phyloP scores from a whole-genome alignment of 2,888 invertebrate genomes.

The Petrophora chlorosata region DNA sequence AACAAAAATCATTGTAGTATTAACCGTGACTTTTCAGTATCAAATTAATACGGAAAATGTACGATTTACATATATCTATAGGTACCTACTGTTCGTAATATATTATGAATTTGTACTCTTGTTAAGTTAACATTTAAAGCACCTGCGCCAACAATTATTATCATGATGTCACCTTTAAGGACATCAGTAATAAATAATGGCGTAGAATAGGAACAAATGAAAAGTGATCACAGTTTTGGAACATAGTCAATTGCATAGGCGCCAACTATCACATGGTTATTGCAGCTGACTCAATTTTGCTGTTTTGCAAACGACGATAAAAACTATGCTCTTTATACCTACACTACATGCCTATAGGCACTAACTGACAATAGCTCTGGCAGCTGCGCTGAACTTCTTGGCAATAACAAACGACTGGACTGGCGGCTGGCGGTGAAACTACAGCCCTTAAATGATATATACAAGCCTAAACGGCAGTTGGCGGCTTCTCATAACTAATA shows the following conservation, averaged over 20 bases:
- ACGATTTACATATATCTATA: too few species aligned
- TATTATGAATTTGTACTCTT: too few species aligned
- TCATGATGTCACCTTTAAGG: constrained; percentile 19
- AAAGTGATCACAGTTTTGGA: constrained; percentile 44
- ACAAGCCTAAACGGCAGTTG: background rate
- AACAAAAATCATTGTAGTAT: background rate
- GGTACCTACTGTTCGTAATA: too few species aligned
- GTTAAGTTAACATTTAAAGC: constrained; percentile 3
- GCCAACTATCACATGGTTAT: constrained; percentile 56
- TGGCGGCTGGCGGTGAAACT: constrained; percentile 17
- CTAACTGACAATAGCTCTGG: constrained; percentile 57
- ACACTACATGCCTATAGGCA: constrained; percentile 9
- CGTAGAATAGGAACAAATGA: constrained; percentile 3
- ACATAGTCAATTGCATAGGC: constrained; percentile 71
- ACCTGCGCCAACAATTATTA: constrained; percentile 23
- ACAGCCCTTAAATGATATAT: constrained; percentile 27
- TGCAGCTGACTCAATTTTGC: constrained; percentile 55
- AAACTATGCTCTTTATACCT: constrained; percentile 33
- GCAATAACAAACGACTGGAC: constrained; percentile 49
- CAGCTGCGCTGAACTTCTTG: constrained; percentile 63
- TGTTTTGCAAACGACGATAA: constrained; percentile 56
- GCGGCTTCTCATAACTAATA: constrained; percentile 13
- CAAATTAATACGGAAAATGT: background rate
- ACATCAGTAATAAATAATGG: constrained; percentile 13
- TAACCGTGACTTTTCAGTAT: too few species aligned